phyloP scores from a whole-genome alignment of 2,113 vertebrate species.

The Circaetus gallicus region DNA sequence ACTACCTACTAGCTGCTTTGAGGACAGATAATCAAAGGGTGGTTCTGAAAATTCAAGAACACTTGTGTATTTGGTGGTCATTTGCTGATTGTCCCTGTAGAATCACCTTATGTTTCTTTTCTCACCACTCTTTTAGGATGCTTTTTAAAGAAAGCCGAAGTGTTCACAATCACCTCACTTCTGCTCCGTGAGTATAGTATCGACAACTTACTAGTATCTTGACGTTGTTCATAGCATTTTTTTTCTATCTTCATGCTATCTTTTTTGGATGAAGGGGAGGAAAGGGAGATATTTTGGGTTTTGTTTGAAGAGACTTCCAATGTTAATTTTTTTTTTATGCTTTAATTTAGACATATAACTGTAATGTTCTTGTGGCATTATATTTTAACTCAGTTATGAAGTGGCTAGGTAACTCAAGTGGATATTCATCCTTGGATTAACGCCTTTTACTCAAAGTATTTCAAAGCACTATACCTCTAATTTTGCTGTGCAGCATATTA shows the following conservation, averaged over 20 bases:
- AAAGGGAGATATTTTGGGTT: neutral
- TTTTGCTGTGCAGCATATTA: neutral
- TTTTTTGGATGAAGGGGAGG: neutral
- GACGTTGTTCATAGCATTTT: neutral
- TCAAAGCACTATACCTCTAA: neutral
- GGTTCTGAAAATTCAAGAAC: neutral
- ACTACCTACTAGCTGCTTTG: neutral
- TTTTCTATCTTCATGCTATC: neutral
- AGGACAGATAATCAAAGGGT: neutral
- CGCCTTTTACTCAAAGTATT: neutral
- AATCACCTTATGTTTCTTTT: neutral
- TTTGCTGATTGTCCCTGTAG: neutral
- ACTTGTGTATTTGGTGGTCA: neutral
- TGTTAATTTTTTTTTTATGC: neutral
- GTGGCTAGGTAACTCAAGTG: neutral
- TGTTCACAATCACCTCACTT: constrained; percentile 93
- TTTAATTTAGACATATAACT: neutral
- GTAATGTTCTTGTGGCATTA: neutral
- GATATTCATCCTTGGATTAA: neutral
- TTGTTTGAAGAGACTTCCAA: neutral
- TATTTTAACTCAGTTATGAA: neutral
- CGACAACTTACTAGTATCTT: neutral
- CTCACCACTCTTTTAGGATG: constrained; percentile 79
- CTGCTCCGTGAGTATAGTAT: constrained; percentile 88
- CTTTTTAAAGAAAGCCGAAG: constrained; percentile 95